These are phyloP conservation scores for Lepeophtheirus nordmannii DNA, from an alignment of 2,888 invertebrate species.

Conservation along the genomic window DNA sequence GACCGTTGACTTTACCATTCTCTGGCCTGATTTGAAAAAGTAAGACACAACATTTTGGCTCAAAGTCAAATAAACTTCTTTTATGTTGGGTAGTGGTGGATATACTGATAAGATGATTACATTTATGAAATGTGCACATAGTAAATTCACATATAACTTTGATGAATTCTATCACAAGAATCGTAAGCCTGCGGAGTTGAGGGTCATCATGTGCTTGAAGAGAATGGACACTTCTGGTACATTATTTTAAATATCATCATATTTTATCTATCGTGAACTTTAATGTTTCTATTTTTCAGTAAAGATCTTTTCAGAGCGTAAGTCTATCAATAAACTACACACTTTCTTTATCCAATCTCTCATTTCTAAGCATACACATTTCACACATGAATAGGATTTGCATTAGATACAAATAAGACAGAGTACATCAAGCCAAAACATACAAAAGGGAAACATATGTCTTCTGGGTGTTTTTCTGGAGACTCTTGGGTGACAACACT, in stretches of 20 bases:
- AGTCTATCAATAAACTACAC: not conserved
- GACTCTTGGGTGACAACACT: not conserved
- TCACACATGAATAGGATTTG: no score
- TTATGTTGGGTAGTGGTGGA: no score
- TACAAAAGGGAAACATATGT: not conserved
- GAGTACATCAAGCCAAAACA: not conserved
- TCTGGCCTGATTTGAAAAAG: not conserved
- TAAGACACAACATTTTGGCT: not conserved
- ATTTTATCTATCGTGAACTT: not conserved
- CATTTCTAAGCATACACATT: no score
- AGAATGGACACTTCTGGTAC: not conserved
- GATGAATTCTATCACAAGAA: no score
- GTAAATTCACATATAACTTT: no score
- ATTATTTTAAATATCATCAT: not conserved
- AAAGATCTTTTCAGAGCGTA: not conserved
- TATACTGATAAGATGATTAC: no score
- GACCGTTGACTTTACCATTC: not conserved
- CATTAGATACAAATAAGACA: no score
- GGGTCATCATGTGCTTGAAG: not conserved
- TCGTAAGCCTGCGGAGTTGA: not conserved
- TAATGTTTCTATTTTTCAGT: not conserved
- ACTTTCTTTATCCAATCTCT: no score
- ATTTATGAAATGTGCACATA: no score
- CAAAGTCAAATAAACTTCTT: no score
- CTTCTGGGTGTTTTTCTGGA: not conserved